phyloP scores from a whole-genome alignment of 2,797 vertebrate genomes.

The Alcedo atthis region DNA sequence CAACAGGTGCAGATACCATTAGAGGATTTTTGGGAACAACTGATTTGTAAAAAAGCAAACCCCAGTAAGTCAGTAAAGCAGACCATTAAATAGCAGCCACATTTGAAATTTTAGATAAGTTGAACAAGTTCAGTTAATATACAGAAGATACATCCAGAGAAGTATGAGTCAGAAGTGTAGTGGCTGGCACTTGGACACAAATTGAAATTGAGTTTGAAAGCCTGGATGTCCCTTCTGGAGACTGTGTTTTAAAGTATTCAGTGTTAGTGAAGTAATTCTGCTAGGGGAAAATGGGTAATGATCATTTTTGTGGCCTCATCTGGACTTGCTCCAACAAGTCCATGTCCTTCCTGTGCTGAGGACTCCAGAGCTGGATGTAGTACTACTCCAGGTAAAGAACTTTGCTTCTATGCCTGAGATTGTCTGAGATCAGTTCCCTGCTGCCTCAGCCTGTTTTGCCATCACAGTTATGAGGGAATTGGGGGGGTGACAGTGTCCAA shows the following conservation, averaged over 20 bases:
- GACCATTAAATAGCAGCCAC: not conserved
- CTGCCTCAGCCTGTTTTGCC: not conserved
- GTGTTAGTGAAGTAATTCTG: not conserved
- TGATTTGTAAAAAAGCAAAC: too few species aligned
- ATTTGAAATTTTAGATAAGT: not conserved
- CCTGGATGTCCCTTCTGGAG: not conserved
- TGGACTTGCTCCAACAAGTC: not conserved
- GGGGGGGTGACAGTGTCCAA: not conserved
- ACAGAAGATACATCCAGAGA: not conserved
- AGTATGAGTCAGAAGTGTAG: not conserved
- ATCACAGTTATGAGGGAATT: not conserved
- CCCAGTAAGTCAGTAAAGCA: not conserved
- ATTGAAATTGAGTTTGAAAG: slow-evolving; percentile 7
- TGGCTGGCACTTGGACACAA: not conserved
- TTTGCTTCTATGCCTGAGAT: not conserved
- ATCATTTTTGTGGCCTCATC: not conserved
- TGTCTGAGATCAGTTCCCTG: not conserved
- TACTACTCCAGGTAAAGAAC: not conserved
- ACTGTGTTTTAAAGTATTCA: not conserved
- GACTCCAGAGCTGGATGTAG: not conserved
- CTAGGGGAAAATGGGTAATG: not conserved
- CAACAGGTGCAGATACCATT: not conserved
- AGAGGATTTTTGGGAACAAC: not conserved
- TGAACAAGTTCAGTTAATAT: not conserved
- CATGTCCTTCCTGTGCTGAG: not conserved